Conservation (phyloP, 2,113 vertebrate genomes). For the Scomber japonicus region DNA sequence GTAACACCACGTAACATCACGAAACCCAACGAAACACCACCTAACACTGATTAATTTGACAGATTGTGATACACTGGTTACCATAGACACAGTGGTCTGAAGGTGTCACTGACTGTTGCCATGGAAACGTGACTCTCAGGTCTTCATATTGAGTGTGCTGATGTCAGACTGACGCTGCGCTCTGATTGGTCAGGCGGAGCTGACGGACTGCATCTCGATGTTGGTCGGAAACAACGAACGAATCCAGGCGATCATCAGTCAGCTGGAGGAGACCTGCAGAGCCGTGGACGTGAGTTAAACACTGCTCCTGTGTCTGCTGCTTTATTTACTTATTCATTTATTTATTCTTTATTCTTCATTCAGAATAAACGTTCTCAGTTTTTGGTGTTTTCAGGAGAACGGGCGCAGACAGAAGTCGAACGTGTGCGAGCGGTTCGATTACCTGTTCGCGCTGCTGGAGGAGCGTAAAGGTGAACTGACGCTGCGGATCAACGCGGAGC, state of each 20-base stretch:
- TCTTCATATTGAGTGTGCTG: too few species aligned
- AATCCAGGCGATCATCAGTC: slow-evolving; percentile 90
- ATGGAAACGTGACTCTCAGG: too few species aligned
- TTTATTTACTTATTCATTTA: neutral
- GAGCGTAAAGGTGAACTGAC: slow-evolving; percentile 93
- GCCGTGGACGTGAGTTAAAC: slow-evolving; percentile 86
- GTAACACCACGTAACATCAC: too few species aligned
- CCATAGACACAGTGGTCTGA: too few species aligned
- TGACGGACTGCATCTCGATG: slow-evolving; percentile 92
- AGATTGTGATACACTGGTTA: too few species aligned
- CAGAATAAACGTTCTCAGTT: neutral
- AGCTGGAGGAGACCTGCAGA: slow-evolving; percentile 94
- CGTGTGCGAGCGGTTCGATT: slow-evolving; percentile 95
- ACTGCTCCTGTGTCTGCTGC: neutral
- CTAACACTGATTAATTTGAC: too few species aligned
- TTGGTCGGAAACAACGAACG: slow-evolving; percentile 94
- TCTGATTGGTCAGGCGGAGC: slow-evolving; percentile 80
- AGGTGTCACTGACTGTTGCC: too few species aligned
- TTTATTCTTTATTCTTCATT: neutral
- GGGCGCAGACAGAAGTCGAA: slow-evolving; percentile 93
- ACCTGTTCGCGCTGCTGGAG: slow-evolving; percentile 93
- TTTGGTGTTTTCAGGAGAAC: slow-evolving; percentile 86
- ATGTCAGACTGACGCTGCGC: neutral
- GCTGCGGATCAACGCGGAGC: slow-evolving; percentile 89
- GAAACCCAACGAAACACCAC: too few species aligned